Conservation (phyloP, 2,797 vertebrate species). For the Hypotaenidia philippensis region DNA sequence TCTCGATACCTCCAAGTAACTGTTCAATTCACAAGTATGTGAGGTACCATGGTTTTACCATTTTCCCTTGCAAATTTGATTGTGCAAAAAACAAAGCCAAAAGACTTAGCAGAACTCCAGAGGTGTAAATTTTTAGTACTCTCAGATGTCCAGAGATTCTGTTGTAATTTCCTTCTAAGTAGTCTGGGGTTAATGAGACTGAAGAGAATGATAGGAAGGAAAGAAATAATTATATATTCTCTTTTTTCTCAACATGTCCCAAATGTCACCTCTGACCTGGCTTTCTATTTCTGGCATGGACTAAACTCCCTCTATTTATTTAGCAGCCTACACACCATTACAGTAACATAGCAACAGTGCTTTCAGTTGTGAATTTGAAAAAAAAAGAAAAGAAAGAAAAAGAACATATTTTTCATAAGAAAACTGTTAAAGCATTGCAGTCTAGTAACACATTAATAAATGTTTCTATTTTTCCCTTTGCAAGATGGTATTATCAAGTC, state of each 20-base stretch:
- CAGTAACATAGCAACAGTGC: constrained; percentile 74
- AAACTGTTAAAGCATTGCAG: constrained; percentile 16
- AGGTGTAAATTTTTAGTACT: not conserved
- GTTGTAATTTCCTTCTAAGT: constrained; percentile 42
- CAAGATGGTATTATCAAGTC: not conserved
- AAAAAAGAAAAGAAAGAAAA: not conserved
- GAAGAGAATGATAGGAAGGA: constrained; percentile 60
- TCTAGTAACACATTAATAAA: constrained; percentile 38
- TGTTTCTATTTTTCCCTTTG: not conserved
- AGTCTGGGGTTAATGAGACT: constrained; percentile 30
- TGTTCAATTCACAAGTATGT: not conserved
- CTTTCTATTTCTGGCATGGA: constrained; percentile 73
- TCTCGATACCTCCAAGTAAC: not conserved
- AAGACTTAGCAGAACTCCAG: not conserved
- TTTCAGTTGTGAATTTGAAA: constrained; percentile 59
- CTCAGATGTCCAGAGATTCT: constrained; percentile 1
- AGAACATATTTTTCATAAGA: constrained; percentile 16
- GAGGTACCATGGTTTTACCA: not conserved
- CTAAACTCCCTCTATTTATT: constrained; percentile 72
- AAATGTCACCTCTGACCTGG: constrained; percentile 71
- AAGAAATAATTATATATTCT: constrained; percentile 63
- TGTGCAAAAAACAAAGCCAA: not conserved
- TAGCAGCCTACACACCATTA: constrained; percentile 73
- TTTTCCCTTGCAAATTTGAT: not conserved
- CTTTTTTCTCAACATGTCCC: constrained; percentile 49